These are phyloP conservation scores for Aethes cnicana DNA, from an alignment of 2,888 invertebrate genomes.

Conservation along the genomic window DNA sequence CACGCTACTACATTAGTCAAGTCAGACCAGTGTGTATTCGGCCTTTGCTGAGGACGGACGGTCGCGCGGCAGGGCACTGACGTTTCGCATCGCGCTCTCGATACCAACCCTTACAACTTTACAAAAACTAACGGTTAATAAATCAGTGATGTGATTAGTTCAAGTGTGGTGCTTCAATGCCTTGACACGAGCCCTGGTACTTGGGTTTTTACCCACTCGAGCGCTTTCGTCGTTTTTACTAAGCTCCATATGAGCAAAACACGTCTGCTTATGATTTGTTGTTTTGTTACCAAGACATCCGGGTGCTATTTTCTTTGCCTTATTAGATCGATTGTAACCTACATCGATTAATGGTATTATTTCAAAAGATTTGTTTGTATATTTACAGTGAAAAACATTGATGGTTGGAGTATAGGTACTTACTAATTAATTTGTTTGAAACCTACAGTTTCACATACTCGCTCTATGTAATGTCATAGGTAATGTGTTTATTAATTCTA, in stretches of 20 bases:
- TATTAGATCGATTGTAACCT: conserved; percentile 40
- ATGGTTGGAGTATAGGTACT: conserved; percentile 20
- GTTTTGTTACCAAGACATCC: conserved; percentile 76
- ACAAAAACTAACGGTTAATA: conserved; percentile 62
- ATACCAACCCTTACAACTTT: conserved; percentile 34
- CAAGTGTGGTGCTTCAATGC: conserved; percentile 48
- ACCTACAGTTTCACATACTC: too few relatives aligned
- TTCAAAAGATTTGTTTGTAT: neutral
- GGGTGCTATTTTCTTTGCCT: conserved; percentile 54
- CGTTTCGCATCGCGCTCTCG: conserved; percentile 51
- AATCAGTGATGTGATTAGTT: conserved; percentile 54
- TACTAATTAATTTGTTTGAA: neutral
- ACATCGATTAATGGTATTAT: neutral
- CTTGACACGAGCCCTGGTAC: conserved; percentile 55
- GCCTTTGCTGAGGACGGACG: conserved; percentile 60
- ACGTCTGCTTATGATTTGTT: conserved; percentile 75
- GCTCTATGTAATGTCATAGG: too few relatives aligned
- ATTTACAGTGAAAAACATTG: conserved; percentile 47
- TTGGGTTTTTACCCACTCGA: conserved; percentile 47
- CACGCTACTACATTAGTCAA: conserved; percentile 42
- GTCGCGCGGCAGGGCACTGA: conserved; percentile 46
- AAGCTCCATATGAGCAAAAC: conserved; percentile 67
- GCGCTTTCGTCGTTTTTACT: conserved; percentile 52
- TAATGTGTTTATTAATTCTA: neutral
- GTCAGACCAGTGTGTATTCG: conserved; percentile 57